Evolutionary conservation across 2,797 vertebrate genomes (phyloP).

Genomic region (Halcyon leucocephala): DNA sequence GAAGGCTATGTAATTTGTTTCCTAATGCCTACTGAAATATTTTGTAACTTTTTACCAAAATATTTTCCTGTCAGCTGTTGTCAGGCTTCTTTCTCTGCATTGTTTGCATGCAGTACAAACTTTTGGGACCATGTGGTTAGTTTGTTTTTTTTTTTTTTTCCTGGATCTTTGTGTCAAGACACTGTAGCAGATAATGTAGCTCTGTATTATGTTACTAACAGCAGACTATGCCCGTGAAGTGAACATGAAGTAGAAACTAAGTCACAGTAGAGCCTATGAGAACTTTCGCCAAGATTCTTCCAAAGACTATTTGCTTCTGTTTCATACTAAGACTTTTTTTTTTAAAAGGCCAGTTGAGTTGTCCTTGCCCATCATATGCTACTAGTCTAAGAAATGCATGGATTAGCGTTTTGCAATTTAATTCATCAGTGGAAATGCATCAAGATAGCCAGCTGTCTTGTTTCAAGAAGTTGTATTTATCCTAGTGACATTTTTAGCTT

Average conservation of each 20-base stretch:
- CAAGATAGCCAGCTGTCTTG: not conserved
- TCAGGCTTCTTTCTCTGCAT: not conserved
- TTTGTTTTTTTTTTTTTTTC: not conserved
- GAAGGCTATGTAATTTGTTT: not conserved
- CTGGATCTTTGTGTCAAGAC: not conserved
- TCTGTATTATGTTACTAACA: not conserved
- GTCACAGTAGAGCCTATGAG: not conserved
- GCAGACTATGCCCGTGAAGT: not conserved
- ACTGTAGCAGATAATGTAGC: not conserved
- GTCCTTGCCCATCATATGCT: not conserved
- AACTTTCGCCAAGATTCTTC: not conserved
- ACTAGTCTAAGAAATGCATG: not conserved
- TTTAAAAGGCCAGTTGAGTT: not conserved
- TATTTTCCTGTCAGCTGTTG: not conserved
- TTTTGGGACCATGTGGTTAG: not conserved
- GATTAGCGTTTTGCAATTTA: not conserved
- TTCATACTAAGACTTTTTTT: not conserved
- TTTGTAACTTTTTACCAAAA: not conserved
- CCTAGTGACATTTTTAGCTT: not conserved
- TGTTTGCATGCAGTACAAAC: not conserved
- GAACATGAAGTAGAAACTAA: not conserved
- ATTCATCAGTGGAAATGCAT: not conserved
- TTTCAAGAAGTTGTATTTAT: conserved; percentile 3
- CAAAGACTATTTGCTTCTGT: not conserved
- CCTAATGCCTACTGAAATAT: not conserved